These are phyloP conservation scores for Hafferia zeledoni DNA, from an alignment of 2,797 vertebrate genomes.

Conservation along the genomic window DNA sequence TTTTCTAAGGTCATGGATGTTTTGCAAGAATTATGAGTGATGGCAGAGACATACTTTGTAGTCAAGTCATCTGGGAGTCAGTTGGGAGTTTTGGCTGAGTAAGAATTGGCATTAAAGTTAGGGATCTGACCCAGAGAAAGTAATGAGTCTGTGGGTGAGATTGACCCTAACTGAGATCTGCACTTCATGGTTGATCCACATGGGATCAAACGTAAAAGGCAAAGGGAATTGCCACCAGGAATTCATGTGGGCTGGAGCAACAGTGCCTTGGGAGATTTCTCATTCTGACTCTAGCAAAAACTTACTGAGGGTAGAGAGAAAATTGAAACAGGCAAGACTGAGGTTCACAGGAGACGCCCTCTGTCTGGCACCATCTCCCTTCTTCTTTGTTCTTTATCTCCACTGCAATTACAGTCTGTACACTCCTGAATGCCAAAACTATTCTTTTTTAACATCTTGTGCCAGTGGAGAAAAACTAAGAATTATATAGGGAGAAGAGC, in stretches of 20 bases:
- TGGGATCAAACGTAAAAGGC: background rate
- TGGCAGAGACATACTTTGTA: background rate
- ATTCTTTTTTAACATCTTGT: background rate
- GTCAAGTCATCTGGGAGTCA: background rate
- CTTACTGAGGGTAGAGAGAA: background rate
- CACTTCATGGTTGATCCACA: background rate
- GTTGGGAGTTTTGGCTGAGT: background rate
- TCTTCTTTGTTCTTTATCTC: background rate
- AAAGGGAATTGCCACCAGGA: background rate
- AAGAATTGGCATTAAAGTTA: background rate
- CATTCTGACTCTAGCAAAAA: background rate
- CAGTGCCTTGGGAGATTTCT: background rate
- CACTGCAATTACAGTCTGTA: background rate
- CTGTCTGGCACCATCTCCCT: background rate
- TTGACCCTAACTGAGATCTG: background rate
- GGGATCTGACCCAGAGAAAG: background rate
- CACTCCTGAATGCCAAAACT: background rate
- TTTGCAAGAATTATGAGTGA: constrained; percentile 11
- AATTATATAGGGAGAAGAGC: background rate
- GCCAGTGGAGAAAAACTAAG: background rate
- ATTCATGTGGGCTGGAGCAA: background rate
- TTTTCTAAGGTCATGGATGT: background rate
- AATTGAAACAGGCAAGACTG: background rate
- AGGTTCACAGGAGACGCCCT: background rate
- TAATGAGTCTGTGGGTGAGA: background rate